phyloP scores from a whole-genome alignment of 2,113 vertebrate species.

The Callopanchax toddi region DNA sequence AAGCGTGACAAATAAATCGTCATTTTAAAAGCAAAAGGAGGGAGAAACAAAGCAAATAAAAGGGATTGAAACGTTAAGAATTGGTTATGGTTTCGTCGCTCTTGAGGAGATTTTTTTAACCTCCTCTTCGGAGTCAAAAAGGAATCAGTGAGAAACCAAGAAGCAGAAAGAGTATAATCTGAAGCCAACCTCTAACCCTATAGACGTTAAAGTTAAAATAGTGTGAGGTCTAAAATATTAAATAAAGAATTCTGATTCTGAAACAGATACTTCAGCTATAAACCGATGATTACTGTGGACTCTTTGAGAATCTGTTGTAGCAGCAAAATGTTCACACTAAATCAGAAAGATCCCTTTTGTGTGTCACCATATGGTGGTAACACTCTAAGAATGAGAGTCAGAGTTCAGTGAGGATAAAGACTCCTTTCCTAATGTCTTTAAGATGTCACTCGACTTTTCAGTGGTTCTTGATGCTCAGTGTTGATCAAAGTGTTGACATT shows the following conservation, averaged over 20 bases:
- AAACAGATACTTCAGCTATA: neutral
- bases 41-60: neutral
- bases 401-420: constrained; percentile 9
- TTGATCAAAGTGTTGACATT: too few relatives aligned
- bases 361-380: neutral
- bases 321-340: constrained; percentile 5
- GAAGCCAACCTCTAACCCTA: neutral
- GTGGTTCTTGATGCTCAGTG: too few relatives aligned
- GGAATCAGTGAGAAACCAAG: neutral
- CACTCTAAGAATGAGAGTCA: neutral
- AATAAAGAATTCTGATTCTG: neutral
- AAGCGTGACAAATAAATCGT: neutral
- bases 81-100: neutral
- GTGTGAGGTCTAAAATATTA: too few relatives aligned
- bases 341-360: constrained; percentile 4
- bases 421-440: too few relatives aligned
- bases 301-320: neutral
- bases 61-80: neutral
- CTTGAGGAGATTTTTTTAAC: neutral
- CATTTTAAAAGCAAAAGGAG: neutral
- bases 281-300: neutral
- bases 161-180: neutral
- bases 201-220: neutral
- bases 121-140: neutral
- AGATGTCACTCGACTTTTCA: too few relatives aligned